Percentiles rank a stretch among this genome's conserved stretches.
phyloP scores from a whole-genome alignment of 2,888 invertebrate genomes.

The Napeogenes sylphis region DNA sequence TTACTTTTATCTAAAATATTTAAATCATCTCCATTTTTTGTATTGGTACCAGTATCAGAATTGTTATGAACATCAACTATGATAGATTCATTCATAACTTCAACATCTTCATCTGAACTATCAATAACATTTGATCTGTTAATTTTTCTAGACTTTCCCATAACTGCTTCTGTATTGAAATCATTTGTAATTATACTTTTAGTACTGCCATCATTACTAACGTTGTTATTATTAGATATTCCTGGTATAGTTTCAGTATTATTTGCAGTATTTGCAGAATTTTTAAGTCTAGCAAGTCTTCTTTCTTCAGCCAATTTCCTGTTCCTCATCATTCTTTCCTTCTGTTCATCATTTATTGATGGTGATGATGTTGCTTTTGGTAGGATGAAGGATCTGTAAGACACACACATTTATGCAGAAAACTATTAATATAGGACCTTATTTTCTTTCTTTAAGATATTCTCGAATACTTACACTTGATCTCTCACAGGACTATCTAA shows the following conservation, averaged over 20 bases:
- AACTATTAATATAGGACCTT: background rate
- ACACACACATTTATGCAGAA: background rate
- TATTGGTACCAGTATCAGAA: background rate
- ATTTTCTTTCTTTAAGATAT: background rate
- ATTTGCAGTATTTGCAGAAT: slow-evolving; percentile 28
- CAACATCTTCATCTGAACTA: slow-evolving; percentile 42
- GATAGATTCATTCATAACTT: slow-evolving; percentile 34
- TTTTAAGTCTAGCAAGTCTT: slow-evolving; percentile 73
- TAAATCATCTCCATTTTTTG: slow-evolving; percentile 7
- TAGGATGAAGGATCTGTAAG: slow-evolving; percentile 51
- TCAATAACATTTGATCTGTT: slow-evolving; percentile 34
- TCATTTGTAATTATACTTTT: slow-evolving; percentile 16
- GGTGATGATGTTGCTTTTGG: slow-evolving; percentile 69
- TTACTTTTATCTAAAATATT: background rate
- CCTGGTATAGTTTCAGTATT: background rate
- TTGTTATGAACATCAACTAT: slow-evolving; percentile 35
- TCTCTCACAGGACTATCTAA: slow-evolving; percentile 39
- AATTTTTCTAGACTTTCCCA: slow-evolving; percentile 13
- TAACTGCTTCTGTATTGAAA: slow-evolving; percentile 14
- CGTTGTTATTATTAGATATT: slow-evolving; percentile 9
- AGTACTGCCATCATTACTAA: slow-evolving; percentile 7
- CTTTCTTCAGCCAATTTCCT: slow-evolving; percentile 81
- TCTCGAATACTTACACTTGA: slow-evolving; percentile 36
- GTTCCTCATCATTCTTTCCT: slow-evolving; percentile 83
- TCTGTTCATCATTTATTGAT: slow-evolving; percentile 79